Conservation (phyloP, 2,113 vertebrate species). For the Pseudorectes ferrugineus region DNA sequence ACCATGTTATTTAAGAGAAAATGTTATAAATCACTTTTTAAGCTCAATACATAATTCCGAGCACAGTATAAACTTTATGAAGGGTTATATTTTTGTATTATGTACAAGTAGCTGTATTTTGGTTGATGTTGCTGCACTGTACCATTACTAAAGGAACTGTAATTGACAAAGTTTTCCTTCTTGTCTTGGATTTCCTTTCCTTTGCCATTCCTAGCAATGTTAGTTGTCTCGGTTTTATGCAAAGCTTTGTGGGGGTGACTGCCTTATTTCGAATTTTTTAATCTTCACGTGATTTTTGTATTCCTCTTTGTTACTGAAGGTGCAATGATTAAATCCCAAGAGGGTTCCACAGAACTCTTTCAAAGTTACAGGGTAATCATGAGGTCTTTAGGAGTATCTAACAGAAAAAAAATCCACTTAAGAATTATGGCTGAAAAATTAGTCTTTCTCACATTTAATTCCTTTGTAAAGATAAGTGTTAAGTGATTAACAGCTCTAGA, state of each 20-base stretch:
- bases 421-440: neutral
- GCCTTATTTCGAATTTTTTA: neutral
- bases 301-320: neutral
- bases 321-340: neutral
- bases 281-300: neutral
- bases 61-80: neutral
- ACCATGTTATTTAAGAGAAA: neutral
- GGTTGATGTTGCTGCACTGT: neutral
- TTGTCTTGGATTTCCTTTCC: neutral
- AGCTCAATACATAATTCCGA: neutral
- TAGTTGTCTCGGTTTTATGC: neutral
- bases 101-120: neutral
- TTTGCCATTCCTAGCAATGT: neutral
- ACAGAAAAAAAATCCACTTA: neutral
- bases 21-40: neutral
- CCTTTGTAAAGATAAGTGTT: neutral
- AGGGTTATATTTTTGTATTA: slow-evolving; percentile 59
- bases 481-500: neutral
- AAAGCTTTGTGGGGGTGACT: neutral
- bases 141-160: slow-evolving; percentile 24
- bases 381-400: neutral
- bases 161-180: neutral
- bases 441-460: neutral
- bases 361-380: neutral
- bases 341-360: neutral